phyloP scores from a whole-genome alignment of 2,797 vertebrate species.

The Mycteria americana region DNA sequence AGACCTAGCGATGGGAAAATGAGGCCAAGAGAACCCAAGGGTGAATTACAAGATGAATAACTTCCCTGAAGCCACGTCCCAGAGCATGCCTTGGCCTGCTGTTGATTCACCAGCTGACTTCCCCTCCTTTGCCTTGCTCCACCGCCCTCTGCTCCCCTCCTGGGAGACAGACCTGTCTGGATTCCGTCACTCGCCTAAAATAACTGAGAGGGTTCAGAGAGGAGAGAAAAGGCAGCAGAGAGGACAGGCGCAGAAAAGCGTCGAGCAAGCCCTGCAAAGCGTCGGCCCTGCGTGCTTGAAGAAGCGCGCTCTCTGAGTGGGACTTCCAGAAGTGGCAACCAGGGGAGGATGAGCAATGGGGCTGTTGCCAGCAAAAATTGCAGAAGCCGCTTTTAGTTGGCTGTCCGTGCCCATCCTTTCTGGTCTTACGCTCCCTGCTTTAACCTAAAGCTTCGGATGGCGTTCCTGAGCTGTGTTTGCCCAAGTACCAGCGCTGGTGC shows the following conservation, averaged over 20 bases:
- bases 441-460: rapidly evolving
- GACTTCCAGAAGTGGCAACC: not conserved
- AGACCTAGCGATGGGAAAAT: conserved; percentile 52
- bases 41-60: conserved; percentile 60
- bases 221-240: not conserved
- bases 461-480: not conserved
- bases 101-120: conserved; percentile 61
- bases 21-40: conserved; percentile 61
- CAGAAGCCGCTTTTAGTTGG: not conserved
- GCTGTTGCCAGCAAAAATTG: rapidly evolving
- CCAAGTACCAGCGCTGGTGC: not conserved
- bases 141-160: conserved; percentile 32
- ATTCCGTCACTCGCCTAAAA: conserved; percentile 41
- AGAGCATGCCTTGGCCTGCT: conserved; percentile 60
- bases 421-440: rapidly evolving
- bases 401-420: rapidly evolving
- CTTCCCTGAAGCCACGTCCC: conserved; percentile 45
- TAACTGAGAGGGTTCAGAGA: not conserved
- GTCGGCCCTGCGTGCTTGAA: not conserved
- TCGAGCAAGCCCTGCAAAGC: not conserved
- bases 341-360: not conserved
- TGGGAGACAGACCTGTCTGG: conserved; percentile 48
- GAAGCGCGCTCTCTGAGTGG: rapidly evolving
- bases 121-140: conserved; percentile 29
- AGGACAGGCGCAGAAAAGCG: not conserved